phyloP scores from a whole-genome alignment of 2,113 vertebrate species.

The Psephotus haematonotus region DNA sequence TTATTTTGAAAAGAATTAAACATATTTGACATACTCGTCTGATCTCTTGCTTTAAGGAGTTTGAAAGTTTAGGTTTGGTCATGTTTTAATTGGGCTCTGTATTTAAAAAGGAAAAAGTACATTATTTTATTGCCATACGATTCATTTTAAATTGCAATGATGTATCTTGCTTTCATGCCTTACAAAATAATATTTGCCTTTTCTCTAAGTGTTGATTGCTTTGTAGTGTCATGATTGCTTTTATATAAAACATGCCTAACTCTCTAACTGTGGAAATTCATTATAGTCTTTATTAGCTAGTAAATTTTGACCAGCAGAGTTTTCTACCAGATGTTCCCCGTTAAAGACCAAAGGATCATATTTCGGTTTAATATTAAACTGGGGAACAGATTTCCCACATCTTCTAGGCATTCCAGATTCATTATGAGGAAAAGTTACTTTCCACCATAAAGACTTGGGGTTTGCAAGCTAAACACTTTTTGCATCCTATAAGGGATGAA shows the following conservation, averaged over 20 bases:
- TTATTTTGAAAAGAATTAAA: constrained; percentile 96
- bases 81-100: constrained; percentile 8
- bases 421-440: neutral
- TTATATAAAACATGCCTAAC: neutral
- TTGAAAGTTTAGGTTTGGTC: constrained; percentile 5
- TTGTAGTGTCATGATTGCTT: constrained; percentile 31
- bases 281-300: constrained; percentile 31
- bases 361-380: neutral
- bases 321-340: constrained; percentile 11
- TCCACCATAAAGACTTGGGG: neutral
- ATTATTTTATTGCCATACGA: neutral
- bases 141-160: neutral
- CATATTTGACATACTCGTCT: constrained; percentile 85
- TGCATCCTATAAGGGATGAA: neutral
- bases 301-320: neutral
- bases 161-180: constrained; percentile 50
- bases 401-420: neutral
- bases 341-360: neutral
- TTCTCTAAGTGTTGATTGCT: constrained; percentile 30
- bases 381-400: neutral
- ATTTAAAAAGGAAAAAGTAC: neutral
- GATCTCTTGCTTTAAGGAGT: constrained; percentile 64
- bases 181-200: constrained; percentile 48
- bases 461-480: neutral
- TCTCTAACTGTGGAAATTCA: constrained; percentile 32